phyloP scores from a whole-genome alignment of 2,113 vertebrate genomes.

The Calidris pygmaea region DNA sequence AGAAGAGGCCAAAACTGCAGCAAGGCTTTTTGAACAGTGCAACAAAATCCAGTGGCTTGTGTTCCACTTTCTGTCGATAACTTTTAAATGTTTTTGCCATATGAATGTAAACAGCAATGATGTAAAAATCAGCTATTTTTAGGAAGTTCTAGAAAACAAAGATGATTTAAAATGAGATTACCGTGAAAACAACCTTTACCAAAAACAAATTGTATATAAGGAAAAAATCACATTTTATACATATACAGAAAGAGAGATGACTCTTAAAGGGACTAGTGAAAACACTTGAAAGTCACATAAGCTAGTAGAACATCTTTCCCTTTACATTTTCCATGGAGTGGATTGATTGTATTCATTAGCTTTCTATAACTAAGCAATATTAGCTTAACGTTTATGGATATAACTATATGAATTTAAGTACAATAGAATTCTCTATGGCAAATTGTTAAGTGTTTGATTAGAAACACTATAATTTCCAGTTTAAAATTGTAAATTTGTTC shows the following conservation, averaged over 20 bases:
- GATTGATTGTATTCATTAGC: neutral
- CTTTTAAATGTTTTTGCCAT: neutral
- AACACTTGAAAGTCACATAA: neutral
- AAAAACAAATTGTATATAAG: neutral
- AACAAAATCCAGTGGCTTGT: neutral
- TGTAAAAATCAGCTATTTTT: neutral
- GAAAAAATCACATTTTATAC: neutral
- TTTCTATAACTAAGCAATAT: neutral
- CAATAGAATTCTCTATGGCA: neutral
- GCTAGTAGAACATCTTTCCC: neutral
- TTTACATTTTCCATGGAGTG: neutral
- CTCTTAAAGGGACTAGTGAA: neutral
- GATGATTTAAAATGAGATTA: neutral
- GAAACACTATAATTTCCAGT: neutral
- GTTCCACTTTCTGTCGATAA: neutral
- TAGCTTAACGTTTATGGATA: neutral
- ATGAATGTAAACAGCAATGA: neutral
- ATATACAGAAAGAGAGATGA: neutral
- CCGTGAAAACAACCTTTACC: neutral
- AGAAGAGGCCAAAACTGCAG: neutral
- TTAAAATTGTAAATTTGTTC: neutral
- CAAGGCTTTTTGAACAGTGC: neutral
- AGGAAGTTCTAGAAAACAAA: neutral
- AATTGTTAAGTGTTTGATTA: neutral
- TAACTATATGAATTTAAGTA: neutral